Evolutionary conservation across 1,140 invertebrate species (phyloP).

Genomic region (Thaumetopoea pityocampa): DNA sequence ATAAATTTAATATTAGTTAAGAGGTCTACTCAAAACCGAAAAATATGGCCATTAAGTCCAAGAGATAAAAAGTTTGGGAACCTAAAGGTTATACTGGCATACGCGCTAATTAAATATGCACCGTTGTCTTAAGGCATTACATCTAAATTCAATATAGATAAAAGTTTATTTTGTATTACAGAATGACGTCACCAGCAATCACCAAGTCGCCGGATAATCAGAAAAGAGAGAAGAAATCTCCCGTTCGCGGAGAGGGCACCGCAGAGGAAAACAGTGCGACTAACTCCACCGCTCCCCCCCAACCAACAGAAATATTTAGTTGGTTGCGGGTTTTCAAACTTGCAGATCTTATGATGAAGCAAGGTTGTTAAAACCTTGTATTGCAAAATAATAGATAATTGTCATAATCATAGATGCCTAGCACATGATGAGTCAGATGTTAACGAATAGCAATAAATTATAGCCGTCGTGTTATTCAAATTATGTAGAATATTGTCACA

Average conservation of each 20-base stretch:
- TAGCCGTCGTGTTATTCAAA: too few relatives aligned
- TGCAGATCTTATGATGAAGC: constrained; percentile 76
- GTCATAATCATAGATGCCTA: not conserved
- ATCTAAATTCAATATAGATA: too few relatives aligned
- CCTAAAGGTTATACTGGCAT: too few relatives aligned
- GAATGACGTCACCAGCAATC: constrained; percentile 64
- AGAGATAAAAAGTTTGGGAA: too few relatives aligned
- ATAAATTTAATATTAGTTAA: too few relatives aligned
- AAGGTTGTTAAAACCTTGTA: constrained; percentile 65
- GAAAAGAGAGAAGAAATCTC: constrained; percentile 53
- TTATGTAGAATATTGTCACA: too few relatives aligned
- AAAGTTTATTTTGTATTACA: constrained; percentile 29
- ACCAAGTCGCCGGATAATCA: constrained; percentile 59
- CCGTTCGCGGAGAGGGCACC: constrained; percentile 35
- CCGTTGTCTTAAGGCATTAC: too few relatives aligned
- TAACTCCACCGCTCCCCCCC: constrained; percentile 16
- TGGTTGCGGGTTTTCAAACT: constrained; percentile 77
- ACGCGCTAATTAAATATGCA: too few relatives aligned
- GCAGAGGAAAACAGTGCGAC: constrained; percentile 19
- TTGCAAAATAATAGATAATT: too few relatives aligned
- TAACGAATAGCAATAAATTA: constrained; percentile 1
- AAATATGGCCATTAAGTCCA: too few relatives aligned
- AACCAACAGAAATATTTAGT: constrained; percentile 39
- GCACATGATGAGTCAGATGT: not conserved
- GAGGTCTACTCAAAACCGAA: too few relatives aligned